phyloP scores from a whole-genome alignment of 2,888 invertebrate genomes.

The Erynnis tages region DNA sequence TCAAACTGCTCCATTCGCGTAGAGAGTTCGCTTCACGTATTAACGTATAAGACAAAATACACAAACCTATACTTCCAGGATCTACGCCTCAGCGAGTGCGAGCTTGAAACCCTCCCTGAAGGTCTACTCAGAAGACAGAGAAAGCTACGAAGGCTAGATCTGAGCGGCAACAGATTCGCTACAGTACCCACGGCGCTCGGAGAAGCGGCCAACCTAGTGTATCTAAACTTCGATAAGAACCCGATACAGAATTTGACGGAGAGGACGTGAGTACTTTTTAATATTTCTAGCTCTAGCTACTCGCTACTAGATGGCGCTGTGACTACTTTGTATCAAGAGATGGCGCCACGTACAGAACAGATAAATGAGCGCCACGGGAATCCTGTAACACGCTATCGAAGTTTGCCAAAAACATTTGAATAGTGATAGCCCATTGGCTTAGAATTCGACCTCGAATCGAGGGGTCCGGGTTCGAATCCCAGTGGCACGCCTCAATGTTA shows the following conservation, averaged over 20 bases:
- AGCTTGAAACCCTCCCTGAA: slow-evolving; percentile 5
- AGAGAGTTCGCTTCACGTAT: no score
- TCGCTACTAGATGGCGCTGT: slow-evolving; percentile 10
- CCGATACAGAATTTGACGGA: slow-evolving; percentile 1
- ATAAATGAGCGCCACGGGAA: no score
- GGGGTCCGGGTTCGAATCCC: no score
- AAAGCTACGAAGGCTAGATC: background rate
- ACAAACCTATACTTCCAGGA: background rate
- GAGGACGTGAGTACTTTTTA: slow-evolving; percentile 6
- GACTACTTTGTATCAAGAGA: background rate
- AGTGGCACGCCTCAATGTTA: no score
- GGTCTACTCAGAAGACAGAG: slow-evolving; percentile 11
- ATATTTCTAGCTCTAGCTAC: background rate
- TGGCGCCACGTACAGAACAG: no score
- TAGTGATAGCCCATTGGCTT: no score
- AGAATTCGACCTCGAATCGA: no score
- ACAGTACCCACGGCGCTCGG: slow-evolving; percentile 4
- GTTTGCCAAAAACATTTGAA: no score
- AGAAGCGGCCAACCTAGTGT: slow-evolving; percentile 5
- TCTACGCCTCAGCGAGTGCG: slow-evolving; percentile 13
- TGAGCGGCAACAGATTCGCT: slow-evolving; percentile 9
- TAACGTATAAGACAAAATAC: no score
- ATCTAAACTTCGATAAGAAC: slow-evolving; percentile 13
- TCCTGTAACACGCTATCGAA: no score
- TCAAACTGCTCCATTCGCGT: no score